These are phyloP conservation scores for Torymus tubicola DNA, from an alignment of 2,888 invertebrate species.

Conservation along the genomic window DNA sequence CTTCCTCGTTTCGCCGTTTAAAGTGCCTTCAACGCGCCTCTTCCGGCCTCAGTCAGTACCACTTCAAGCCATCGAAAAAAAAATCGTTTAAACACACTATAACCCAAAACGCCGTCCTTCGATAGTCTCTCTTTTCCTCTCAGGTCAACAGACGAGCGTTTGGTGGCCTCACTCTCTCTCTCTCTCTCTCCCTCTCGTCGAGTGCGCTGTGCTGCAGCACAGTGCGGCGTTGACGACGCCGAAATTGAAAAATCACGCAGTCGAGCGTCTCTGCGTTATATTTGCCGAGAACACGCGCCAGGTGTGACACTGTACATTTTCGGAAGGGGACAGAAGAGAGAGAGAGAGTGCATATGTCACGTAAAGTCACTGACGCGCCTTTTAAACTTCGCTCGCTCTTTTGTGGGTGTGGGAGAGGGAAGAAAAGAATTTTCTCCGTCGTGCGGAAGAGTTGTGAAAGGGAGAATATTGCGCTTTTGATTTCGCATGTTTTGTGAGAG, in stretches of 20 bases:
- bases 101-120: background rate
- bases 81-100: background rate
- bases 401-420: no score
- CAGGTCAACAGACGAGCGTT: conserved; percentile 1
- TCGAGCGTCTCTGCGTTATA: conserved; percentile 13
- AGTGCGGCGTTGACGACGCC: no score
- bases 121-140: background rate
- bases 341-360: no score
- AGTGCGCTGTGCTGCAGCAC: background rate
- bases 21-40: background rate
- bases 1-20: no score
- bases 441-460: background rate
- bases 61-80: background rate
- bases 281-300: conserved; percentile 4
- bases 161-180: background rate
- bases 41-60: background rate
- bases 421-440: conserved; percentile 13
- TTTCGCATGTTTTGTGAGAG: background rate
- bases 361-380: no score
- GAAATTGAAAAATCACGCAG: conserved; percentile 25
- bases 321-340: background rate
- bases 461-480: background rate
- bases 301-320: conserved; percentile 13
- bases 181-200: background rate
- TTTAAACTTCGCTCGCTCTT: no score